Conservation (phyloP, 1,140 invertebrate species). For the Listronotus oregonensis region DNA sequence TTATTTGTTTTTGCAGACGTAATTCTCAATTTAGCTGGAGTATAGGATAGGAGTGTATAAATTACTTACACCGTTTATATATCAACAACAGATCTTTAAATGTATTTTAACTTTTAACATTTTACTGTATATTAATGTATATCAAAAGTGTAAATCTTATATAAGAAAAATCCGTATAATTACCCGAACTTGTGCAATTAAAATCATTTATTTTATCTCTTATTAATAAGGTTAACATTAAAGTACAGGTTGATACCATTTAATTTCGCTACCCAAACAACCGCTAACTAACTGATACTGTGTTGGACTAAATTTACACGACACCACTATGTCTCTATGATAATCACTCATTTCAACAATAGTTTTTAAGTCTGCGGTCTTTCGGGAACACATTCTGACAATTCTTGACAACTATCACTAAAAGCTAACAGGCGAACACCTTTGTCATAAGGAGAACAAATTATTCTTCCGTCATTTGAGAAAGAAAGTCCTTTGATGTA, state of each 20-base stretch:
- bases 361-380: conserved; percentile 57
- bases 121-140: too few species aligned
- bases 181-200: too few species aligned
- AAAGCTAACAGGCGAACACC: conserved; percentile 84
- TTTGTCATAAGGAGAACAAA: conserved; percentile 87
- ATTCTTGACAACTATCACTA: conserved; percentile 75
- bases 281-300: conserved; percentile 86
- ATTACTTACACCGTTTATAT: too few species aligned
- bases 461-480: conserved; percentile 83
- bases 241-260: conserved; percentile 81
- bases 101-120: too few species aligned
- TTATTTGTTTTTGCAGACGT: too few species aligned
- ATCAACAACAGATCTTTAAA: too few species aligned
- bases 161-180: too few species aligned
- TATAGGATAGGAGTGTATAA: too few species aligned
- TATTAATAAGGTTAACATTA: conserved; percentile 20
- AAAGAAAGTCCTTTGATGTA: conserved; percentile 90
- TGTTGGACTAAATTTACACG: conserved; percentile 87
- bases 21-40: too few species aligned
- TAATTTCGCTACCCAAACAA: conserved; percentile 83
- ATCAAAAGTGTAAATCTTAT: not conserved
- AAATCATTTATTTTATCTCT: too few species aligned
- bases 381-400: conserved; percentile 70
- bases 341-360: conserved; percentile 72
- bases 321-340: conserved; percentile 85